Percentiles rank a stretch among this genome's conserved stretches.
phyloP scores from a whole-genome alignment of 2,113 vertebrate genomes.

The Cromileptes altivelis region DNA sequence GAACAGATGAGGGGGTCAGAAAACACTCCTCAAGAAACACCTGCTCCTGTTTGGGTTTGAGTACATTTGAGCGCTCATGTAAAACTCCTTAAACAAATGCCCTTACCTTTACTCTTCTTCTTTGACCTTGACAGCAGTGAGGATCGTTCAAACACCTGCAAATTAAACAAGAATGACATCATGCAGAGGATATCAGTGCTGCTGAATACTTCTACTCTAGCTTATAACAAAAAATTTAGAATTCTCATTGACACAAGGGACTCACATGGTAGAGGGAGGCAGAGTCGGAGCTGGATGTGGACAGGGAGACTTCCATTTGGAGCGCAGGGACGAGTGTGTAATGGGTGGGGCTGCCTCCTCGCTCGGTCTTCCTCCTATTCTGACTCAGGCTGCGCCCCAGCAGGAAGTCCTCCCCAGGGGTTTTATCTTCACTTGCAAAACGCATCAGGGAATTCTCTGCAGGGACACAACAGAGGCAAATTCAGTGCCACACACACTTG shows the following conservation, averaged over 20 bases:
- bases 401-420: conserved; percentile 92
- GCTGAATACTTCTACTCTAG: not conserved
- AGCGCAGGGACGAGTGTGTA: conserved; percentile 93
- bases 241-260: conserved; percentile 45
- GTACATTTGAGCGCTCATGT: not conserved
- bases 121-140: conserved; percentile 96
- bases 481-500: conserved; percentile 1
- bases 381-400: conserved; percentile 93
- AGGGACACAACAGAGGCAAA: conserved; percentile 35
- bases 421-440: conserved; percentile 95
- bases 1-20: conserved; percentile 21
- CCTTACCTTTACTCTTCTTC: conserved; percentile 96
- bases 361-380: conserved; percentile 93
- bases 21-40: conserved; percentile 7
- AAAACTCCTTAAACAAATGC: not conserved
- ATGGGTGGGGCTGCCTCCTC: conserved; percentile 93
- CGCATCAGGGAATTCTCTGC: conserved; percentile 96
- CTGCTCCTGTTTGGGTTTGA: conserved; percentile 13
- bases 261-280: conserved; percentile 95
- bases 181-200: not conserved
- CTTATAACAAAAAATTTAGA: not conserved
- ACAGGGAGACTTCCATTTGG: conserved; percentile 96
- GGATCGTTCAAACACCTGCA: conserved; percentile 96
- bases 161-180: conserved; percentile 45
- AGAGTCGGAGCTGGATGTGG: conserved; percentile 93